A percentile compares a stretch with the other conserved stretches of the same genome.
These are phyloP conservation scores for Opisthocomus hoazin DNA, from an alignment of 2,113 vertebrate species.

Conservation along the genomic window DNA sequence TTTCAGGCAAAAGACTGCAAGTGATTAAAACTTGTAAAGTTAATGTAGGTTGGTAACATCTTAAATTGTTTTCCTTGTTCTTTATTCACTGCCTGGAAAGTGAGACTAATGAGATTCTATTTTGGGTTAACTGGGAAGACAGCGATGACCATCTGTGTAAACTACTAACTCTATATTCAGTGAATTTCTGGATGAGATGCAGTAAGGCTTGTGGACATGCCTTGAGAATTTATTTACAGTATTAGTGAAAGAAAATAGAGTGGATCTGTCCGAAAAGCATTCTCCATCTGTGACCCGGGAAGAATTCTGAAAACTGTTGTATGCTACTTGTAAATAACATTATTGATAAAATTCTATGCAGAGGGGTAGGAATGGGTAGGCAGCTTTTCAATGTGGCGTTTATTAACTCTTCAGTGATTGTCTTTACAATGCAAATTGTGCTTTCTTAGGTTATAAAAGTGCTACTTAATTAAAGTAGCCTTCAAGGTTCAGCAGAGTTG, in stretches of 20 bases:
- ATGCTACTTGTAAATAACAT: background rate
- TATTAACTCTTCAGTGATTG: background rate
- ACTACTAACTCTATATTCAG: background rate
- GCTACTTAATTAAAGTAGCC: background rate
- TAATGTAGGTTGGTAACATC: background rate
- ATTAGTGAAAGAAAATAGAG: background rate
- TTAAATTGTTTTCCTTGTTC: background rate
- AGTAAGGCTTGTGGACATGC: background rate
- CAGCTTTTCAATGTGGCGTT: background rate
- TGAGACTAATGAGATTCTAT: background rate
- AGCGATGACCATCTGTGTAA: background rate
- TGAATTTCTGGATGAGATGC: background rate
- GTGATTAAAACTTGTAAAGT: slow-evolving; percentile 11
- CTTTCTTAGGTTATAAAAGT: background rate
- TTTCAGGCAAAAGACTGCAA: slow-evolving; percentile 5
- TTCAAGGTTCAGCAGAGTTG: background rate
- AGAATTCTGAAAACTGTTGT: background rate
- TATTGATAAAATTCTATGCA: background rate
- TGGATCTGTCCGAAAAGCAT: background rate
- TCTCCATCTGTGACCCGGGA: background rate
- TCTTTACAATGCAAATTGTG: background rate
- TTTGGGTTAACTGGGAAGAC: background rate
- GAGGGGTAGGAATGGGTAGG: background rate
- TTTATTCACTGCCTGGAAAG: background rate
- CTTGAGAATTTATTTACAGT: background rate